Evolutionary conservation across 2,888 invertebrate genomes (phyloP), one percentile per base, ranked within the genome.

Genomic region (Temnothorax unifasciatus): DNA sequence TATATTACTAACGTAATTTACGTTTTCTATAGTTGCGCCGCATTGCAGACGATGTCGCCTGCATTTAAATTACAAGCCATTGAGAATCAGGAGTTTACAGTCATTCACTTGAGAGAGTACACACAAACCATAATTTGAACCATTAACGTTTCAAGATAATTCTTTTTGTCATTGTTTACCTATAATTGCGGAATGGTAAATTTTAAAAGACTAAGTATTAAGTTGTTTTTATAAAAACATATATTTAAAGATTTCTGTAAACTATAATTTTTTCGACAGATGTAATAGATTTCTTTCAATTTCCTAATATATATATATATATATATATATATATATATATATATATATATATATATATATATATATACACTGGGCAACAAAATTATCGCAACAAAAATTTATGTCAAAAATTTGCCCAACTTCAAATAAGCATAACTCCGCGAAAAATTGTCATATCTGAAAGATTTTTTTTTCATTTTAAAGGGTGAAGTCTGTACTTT

Each of bases 1-100:
- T 25, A 59, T 25, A 9, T 13, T n/a, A 47, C 47, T 61, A 81
- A 81, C 47, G 59, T 79, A 79, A 81, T 81, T 81, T 41, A 47
- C 59, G 47, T 0, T 59, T 71, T 47, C 73, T 25, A 59, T 69
- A 79, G 25, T 81, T 9, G 21, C 8, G 41, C 6, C 52, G 54
- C 47, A 61, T 18, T 81, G 47, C n/a, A 59, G 47, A 50, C 25
- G 21, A 79, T 38, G 38, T 38, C 13, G 13, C 13, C 38, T 50
- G 73, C 34, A 50, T 73, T 66, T 79, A 79, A 81, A 73, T 73
- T 38, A 34, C n/a, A 18, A 73, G 34, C 47, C 34, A 38, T 47
- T 21, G 47, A 81, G 73, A 50, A 79, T 71, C 21, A 6, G 1
- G 18, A 41, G 25, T 76, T 64, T 15, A 25, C 47, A 15, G 8